Percentiles rank a stretch among this genome's conserved stretches.
Evolutionary conservation across 2,888 invertebrate genomes (phyloP).

Genomic region (Cryptosula pallasiana): DNA sequence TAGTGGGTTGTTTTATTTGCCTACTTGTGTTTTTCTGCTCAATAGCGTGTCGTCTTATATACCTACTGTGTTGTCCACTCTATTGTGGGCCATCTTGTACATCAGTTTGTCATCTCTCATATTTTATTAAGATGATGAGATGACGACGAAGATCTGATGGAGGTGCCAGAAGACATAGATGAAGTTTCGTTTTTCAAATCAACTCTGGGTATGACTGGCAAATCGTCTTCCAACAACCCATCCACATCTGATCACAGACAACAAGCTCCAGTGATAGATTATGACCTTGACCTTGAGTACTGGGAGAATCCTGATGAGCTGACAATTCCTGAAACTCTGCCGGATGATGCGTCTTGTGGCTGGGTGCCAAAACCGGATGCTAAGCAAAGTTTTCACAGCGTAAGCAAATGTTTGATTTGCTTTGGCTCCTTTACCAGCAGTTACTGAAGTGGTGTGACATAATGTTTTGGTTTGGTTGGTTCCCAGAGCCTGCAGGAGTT

Average conservation of each 20-base stretch:
- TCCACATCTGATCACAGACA: background rate
- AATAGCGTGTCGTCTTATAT: too few relatives aligned
- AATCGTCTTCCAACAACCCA: background rate
- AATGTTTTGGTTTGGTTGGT: too few relatives aligned
- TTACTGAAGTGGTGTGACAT: too few relatives aligned
- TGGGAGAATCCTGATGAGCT: conserved; percentile 54
- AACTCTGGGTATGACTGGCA: conserved; percentile 3
- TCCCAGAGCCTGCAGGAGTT: conserved; percentile 1
- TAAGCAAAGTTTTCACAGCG: conserved; percentile 16
- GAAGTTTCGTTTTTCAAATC: conserved; percentile 26
- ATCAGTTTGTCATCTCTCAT: too few relatives aligned
- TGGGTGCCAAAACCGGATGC: background rate
- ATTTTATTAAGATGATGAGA: too few relatives aligned
- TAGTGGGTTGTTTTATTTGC: too few relatives aligned
- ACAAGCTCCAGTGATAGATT: conserved; percentile 55
- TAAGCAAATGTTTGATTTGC: too few relatives aligned
- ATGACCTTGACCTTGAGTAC: conserved; percentile 56
- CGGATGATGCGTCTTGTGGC: background rate
- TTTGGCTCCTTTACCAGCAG: too few relatives aligned
- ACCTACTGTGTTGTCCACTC: too few relatives aligned
- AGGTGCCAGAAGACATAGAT: conserved; percentile 26
- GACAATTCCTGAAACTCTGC: conserved; percentile 10
- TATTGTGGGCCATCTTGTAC: too few relatives aligned
- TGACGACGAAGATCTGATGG: conserved; percentile 30
- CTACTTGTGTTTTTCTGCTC: too few relatives aligned